Evolutionary conservation across 2,888 invertebrate species (phyloP).

Genomic region (Monopis laevigella): DNA sequence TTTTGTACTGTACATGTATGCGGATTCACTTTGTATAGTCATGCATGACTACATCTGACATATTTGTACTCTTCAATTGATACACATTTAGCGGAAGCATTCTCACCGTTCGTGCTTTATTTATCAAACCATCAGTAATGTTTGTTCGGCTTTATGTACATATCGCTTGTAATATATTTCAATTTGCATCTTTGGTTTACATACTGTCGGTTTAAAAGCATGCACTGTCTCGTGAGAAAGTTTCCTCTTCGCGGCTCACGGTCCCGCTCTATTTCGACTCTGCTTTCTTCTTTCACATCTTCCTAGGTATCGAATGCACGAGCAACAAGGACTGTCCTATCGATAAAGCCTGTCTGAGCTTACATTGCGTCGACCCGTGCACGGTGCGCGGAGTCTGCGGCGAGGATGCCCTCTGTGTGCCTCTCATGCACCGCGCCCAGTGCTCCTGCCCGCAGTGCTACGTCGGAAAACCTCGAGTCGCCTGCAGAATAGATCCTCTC

Average conservation of each 20-base stretch:
- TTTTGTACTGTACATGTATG: slow-evolving; percentile 2
- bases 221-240: slow-evolving; percentile 80
- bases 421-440: slow-evolving; percentile 83
- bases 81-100: slow-evolving; percentile 58
- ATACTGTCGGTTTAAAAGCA: slow-evolving; percentile 69
- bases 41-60: not conserved
- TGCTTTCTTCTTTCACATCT: slow-evolving; percentile 69
- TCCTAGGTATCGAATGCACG: slow-evolving; percentile 86
- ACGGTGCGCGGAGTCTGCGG: slow-evolving; percentile 89
- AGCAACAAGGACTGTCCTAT: slow-evolving; percentile 91
- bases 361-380: slow-evolving; percentile 92
- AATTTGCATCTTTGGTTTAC: slow-evolving; percentile 56
- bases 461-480: slow-evolving; percentile 81
- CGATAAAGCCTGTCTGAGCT: slow-evolving; percentile 91
- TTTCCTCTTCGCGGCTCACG: slow-evolving; percentile 91
- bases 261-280: slow-evolving; percentile 75
- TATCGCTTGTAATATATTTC: slow-evolving; percentile 70
- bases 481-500: slow-evolving; percentile 82
- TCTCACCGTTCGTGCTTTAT: slow-evolving; percentile 69
- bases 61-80: slow-evolving; percentile 7
- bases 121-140: slow-evolving; percentile 60
- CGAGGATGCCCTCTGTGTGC: slow-evolving; percentile 87
- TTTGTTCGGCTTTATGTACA: slow-evolving; percentile 69
- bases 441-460: slow-evolving; percentile 91
- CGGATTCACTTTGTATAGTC: not conserved